Evolutionary conservation across 2,888 invertebrate species (phyloP).

Genomic region (Dryobotodes eremita): DNA sequence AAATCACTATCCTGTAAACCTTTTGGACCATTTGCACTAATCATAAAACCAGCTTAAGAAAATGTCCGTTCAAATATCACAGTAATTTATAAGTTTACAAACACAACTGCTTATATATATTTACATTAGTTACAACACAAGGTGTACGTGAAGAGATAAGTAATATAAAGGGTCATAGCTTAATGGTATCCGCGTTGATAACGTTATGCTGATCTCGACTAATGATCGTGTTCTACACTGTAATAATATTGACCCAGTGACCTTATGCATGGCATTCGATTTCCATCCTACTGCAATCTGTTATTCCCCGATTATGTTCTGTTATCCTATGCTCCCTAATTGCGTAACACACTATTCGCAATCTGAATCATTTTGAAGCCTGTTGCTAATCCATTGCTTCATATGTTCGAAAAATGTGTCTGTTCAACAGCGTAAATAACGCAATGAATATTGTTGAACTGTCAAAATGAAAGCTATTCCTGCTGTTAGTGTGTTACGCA

Average conservation of each 20-base stretch:
- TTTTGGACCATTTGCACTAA: no score
- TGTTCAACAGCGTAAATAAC: no score
- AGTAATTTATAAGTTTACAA: neutral
- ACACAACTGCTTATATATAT: neutral
- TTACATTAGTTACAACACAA: neutral
- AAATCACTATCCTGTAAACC: no score
- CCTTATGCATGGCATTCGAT: slow-evolving; percentile 4
- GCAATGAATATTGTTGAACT: no score
- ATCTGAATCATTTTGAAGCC: no score
- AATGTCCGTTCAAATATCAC: neutral
- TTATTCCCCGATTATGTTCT: no score
- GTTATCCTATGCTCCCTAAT: no score
- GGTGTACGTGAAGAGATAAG: neutral
- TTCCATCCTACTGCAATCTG: slow-evolving; percentile 4
- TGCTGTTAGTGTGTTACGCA: no score
- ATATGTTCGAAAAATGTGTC: no score
- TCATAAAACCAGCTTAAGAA: neutral
- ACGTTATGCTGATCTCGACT: slow-evolving; percentile 12
- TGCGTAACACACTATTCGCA: no score
- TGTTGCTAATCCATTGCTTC: no score
- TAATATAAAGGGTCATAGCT: slow-evolving; percentile 7
- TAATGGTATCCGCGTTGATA: slow-evolving; percentile 41
- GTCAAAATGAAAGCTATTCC: no score
- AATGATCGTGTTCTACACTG: slow-evolving; percentile 4
- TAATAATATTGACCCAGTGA: slow-evolving; percentile 19